Conservation (phyloP, 2,113 vertebrate species). For the Rhinopithecus roxellana region DNA sequence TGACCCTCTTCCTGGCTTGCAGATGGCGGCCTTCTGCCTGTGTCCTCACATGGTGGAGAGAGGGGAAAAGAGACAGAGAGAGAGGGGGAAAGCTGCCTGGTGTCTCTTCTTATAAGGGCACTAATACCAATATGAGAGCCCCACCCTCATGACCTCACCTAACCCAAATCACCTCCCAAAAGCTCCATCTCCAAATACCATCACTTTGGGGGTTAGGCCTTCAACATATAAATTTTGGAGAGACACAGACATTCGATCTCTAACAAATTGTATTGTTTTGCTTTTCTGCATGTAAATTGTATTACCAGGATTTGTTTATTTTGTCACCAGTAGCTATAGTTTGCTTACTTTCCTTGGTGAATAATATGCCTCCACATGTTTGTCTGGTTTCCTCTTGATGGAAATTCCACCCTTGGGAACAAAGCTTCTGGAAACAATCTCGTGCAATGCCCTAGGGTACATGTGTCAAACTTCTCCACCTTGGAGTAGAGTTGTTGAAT, state of each 20-base stretch:
- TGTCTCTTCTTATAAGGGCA: background rate
- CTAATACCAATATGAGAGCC: background rate
- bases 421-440: background rate
- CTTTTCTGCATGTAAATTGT: background rate
- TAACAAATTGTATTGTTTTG: background rate
- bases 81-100: background rate
- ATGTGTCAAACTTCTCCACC: rapidly evolving
- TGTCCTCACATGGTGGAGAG: background rate
- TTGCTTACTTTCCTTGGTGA: background rate
- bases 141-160: background rate
- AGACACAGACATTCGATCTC: background rate
- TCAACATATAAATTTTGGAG: background rate
- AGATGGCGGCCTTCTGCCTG: no score
- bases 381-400: background rate
- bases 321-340: background rate
- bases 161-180: background rate
- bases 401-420: no score
- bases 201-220: background rate
- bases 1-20: no score
- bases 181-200: background rate
- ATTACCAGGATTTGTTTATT: background rate
- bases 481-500: no score
- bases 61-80: background rate
- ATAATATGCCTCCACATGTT: background rate
- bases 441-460: rapidly evolving